Evolutionary conservation across 2,113 vertebrate species (phyloP), one percentile per base, ranked within the genome.

Genomic region (Papio anubis): DNA sequence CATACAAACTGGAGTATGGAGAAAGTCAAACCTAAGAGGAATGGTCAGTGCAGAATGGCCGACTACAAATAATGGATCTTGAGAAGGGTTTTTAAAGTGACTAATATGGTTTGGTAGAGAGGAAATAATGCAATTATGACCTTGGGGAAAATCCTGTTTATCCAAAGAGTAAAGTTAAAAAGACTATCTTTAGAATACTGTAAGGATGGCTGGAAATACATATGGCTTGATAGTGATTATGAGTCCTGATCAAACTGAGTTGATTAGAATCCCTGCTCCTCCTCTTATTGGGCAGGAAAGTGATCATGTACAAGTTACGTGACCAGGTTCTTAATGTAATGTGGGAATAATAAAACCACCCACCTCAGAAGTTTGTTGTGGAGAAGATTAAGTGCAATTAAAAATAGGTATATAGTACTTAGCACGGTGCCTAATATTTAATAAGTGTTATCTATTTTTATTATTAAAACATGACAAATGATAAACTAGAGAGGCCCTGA

Each of bases 391-490:
- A 91, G 73, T 27, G 43, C 5, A 80, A 75, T 76, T 83, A 23
- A 81, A 83, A 94, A 76, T 70, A 52, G 11, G 93, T 30, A 5
- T 17, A 64, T 8, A 73, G 6, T 76, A 66, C 59, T 72, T 78
- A 75, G 40, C 50, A 70, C 13, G 38, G 38, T 81, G 35, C 32
- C n/a, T 55, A 96, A 85, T 43, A 55, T 40, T 93, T 88, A 85
- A 89, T 87, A 93, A 88, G 93, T 76, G 13, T 85, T 97, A 30
- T 38, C 52, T 83, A 61, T 7, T 25, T 90, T 90, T 59, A 83
- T 94, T 90, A 80, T 45, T 80, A 90, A 88, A 80, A 84, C 59
- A 91, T 75, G 6, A 92, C 45, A 8, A 82, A 76, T 78, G 76
- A 82, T 23, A 97, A 5, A 43, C 40, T 43, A 43, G 9, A 38